Conservation (phyloP, 1,140 invertebrate genomes). For the Homalodisca vitripennis region DNA sequence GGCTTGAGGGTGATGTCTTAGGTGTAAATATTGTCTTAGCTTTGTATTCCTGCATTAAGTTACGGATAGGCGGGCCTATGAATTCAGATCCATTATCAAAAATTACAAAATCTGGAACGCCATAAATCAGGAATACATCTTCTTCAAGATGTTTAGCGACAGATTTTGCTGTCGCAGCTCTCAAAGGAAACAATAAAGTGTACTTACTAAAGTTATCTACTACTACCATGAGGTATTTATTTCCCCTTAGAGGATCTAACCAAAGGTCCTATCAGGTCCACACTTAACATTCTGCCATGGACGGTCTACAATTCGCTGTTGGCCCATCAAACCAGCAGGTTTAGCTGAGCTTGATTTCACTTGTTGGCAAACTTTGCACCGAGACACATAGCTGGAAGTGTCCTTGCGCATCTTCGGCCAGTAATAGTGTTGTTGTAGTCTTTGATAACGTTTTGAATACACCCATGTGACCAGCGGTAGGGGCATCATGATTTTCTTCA, state of each 20-base stretch:
- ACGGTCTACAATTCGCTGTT: not conserved
- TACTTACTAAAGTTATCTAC: not conserved
- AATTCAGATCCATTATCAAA: not conserved
- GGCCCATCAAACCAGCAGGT: not conserved
- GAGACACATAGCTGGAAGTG: not conserved
- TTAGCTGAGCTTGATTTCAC: not conserved
- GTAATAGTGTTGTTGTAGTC: not conserved
- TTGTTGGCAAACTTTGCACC: not conserved
- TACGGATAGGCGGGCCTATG: not conserved
- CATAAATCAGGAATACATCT: not conserved
- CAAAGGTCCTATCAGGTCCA: constrained; percentile 4
- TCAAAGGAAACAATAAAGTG: not conserved
- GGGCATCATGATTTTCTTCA: not conserved
- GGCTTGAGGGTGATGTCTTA: constrained; percentile 9
- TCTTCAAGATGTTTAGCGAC: not conserved
- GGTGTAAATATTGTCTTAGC: not conserved
- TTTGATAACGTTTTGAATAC: not conserved
- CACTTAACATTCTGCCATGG: not conserved
- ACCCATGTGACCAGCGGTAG: not conserved
- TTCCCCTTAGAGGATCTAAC: not conserved
- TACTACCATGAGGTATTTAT: not conserved
- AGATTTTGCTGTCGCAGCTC: not conserved
- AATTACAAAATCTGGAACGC: not conserved
- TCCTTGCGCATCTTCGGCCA: constrained; percentile 9
- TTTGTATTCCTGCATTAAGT: not conserved